Conservation (phyloP, 2,113 vertebrate genomes). For the Heloderma charlesbogerti region DNA sequence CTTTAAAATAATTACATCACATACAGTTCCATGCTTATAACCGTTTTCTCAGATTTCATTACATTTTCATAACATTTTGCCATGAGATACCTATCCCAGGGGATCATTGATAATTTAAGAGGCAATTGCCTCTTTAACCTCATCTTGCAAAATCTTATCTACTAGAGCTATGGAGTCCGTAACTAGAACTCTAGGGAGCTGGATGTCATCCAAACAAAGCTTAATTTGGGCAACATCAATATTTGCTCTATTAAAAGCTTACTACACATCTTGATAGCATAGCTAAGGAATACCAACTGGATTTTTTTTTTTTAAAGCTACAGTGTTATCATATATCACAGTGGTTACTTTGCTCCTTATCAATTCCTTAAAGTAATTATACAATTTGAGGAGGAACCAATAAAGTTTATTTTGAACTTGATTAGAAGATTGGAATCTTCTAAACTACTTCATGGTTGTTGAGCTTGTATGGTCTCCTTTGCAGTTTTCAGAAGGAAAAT, state of each 20-base stretch:
- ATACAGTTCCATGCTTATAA: constrained; percentile 18
- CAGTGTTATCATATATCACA: not conserved
- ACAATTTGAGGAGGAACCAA: not conserved
- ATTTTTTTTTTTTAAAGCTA: constrained; percentile 5
- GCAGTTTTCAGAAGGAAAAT: constrained; percentile 43
- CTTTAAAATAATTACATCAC: constrained; percentile 20
- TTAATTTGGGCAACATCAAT: constrained; percentile 36
- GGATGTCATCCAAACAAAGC: constrained; percentile 36
- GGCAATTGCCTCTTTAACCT: constrained; percentile 48
- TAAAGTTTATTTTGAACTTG: not conserved
- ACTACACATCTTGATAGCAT: constrained; percentile 16
- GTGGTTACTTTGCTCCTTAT: not conserved
- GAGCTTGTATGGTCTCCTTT: constrained; percentile 2
- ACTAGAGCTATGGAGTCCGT: constrained; percentile 29
- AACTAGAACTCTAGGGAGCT: constrained; percentile 45
- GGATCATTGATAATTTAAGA: constrained; percentile 34
- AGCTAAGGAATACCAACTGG: not conserved
- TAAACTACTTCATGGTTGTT: constrained; percentile 2
- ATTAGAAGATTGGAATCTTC: not conserved
- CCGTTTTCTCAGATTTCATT: constrained; percentile 14
- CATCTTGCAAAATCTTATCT: constrained; percentile 49
- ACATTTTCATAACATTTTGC: constrained; percentile 27
- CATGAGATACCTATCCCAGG: constrained; percentile 22
- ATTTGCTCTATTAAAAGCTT: constrained; percentile 37
- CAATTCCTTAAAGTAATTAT: not conserved